Evolutionary conservation across 2,113 vertebrate species (phyloP), one percentile per base, ranked within the genome.

Genomic region (Synodontis membranacea): DNA sequence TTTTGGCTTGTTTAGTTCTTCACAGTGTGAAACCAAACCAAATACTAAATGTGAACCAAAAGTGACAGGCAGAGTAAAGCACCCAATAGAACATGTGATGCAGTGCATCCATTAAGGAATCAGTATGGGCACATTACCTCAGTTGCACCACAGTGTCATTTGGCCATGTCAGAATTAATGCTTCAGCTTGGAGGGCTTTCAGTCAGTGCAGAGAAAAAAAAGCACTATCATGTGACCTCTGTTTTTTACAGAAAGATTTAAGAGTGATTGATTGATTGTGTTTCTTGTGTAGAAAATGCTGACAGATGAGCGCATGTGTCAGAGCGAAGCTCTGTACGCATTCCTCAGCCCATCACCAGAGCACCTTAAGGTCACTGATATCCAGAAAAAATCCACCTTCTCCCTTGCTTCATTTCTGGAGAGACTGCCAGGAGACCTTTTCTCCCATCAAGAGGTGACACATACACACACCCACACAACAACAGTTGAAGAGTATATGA

Each of bases 281-380:
- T 88, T 6, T 90, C 50, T 3, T 91, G 42, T 89, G 2, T 34
- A 99, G 97, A 97, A 96, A 90, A 92, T 99, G 91, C 95, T 99
- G 91, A 96, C 96, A 25, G 97, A 99, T 93, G 98, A 99, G 91
- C 95, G 96, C 54, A 91, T 99, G 89, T 99, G 96, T 94, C 98
- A 99, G 94, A 98, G 97, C 5, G 98, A 99, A 95, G 98, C 96
- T 88, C 97, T 99, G 90, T 99, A 99, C 0, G 98, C 98, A 82
- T 99, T 99, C 91, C 94, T 99, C 90, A 99, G 98, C 92, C 97
- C 98, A 31, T 99, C 98, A 81, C 97, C 97, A 64, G 98, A 99
- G 91, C 95, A 98, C 93, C 96, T 97, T 86, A 96, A 99, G 95
- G 97, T 97, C 91, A 96, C 97, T 84, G 97, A 97, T 52, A 94